Conservation (phyloP, 2,888 invertebrate genomes). For the Kryphioiulus occultus region DNA sequence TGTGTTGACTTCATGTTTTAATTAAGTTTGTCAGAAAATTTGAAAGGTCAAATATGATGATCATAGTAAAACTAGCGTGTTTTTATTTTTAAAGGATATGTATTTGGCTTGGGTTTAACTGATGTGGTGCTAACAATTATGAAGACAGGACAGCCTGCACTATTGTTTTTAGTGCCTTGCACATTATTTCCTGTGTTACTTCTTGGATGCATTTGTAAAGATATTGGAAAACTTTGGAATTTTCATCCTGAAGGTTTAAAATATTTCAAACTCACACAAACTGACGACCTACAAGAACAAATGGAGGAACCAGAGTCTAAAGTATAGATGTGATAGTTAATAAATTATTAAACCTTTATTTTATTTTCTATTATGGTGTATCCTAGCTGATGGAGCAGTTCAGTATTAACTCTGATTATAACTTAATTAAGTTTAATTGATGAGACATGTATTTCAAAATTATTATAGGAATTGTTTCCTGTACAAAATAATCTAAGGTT, state of each 20-base stretch:
- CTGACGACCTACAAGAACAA: background rate
- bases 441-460: no score
- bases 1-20: background rate
- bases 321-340: background rate
- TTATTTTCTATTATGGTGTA: no score
- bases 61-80: background rate
- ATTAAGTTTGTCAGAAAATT: background rate
- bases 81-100: constrained; percentile 63
- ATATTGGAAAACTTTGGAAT: constrained; percentile 60
- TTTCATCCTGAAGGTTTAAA: background rate
- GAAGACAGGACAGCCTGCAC: constrained; percentile 67
- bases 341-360: background rate
- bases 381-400: no score
- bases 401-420: no score
- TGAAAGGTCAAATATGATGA: background rate
- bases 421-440: no score
- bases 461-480: no score
- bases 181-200: constrained; percentile 62
- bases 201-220: constrained; percentile 61
- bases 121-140: constrained; percentile 66
- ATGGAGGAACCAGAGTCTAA: background rate
- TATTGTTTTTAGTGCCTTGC: constrained; percentile 67
- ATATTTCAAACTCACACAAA: background rate
- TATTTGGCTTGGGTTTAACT: constrained; percentile 65
- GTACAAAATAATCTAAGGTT: no score